A percentile compares a stretch with the other conserved stretches of the same genome.
phyloP scores from a whole-genome alignment of 2,797 vertebrate genomes.

The Cyprinella venusta region DNA sequence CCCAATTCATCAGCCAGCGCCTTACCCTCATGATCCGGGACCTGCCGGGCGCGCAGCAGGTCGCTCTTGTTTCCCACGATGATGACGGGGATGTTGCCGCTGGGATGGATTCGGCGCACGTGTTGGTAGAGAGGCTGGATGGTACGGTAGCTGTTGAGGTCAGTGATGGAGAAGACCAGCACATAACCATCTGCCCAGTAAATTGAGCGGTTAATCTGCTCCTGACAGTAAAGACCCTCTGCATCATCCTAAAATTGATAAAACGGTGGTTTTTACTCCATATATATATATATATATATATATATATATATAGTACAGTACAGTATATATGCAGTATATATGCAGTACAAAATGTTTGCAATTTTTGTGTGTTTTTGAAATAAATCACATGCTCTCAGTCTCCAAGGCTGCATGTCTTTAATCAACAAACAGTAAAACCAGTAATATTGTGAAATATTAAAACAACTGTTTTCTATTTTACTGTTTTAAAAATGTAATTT shows the following conservation, averaged over 20 bases:
- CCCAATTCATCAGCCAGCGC: conserved; percentile 84
- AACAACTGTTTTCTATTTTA: too few relatives aligned
- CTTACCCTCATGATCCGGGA: conserved; percentile 85
- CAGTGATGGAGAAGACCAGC: conserved; percentile 92
- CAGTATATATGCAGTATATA: too few relatives aligned
- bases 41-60: conserved; percentile 88
- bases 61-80: conserved; percentile 93
- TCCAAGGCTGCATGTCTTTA: too few relatives aligned
- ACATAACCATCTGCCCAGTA: conserved; percentile 96
- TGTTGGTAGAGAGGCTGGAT: conserved; percentile 91
- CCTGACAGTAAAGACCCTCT: conserved; percentile 88
- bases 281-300: too few relatives aligned
- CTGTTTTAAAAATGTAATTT: too few relatives aligned
- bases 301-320: too few relatives aligned
- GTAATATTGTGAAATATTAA: too few relatives aligned
- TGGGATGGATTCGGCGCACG: conserved; percentile 88
- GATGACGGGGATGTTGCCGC: conserved; percentile 89
- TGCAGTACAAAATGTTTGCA: too few relatives aligned
- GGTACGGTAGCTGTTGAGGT: conserved; percentile 86
- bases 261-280: not conserved
- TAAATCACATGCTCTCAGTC: too few relatives aligned
- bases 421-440: too few relatives aligned
- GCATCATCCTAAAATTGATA: conserved; percentile 79
- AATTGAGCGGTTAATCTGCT: conserved; percentile 90
- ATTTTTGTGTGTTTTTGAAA: too few relatives aligned